Base-by-base conservation (phyloP, 1,140 invertebrate genomes). In the Drosophila asahinai region DNA sequence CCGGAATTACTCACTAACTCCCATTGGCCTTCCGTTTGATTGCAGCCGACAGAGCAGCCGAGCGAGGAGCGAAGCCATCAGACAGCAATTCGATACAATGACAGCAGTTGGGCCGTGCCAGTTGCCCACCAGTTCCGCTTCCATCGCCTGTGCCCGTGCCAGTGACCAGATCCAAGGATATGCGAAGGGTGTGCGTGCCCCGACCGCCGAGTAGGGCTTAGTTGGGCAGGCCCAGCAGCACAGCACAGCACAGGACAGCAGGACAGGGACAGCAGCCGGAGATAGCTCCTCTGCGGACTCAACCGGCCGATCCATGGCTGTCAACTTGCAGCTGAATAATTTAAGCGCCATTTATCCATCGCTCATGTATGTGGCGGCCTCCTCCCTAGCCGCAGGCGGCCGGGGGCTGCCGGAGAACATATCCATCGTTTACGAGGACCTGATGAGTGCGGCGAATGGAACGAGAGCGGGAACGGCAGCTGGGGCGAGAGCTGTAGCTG, bases 311-410 rank as follows among this genome's bases (percentile, higher is more conserved):
- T 68, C 71, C 70, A 89, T 89, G 86, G 86, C 74, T 80, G 61
- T 84, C 71, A 80, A 71, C 55, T 76, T 55, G 51, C 79, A 80
- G 61, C 68, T 77, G 82, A 55, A 90, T 66, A 79, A 75, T 73
- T 77, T 54, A 70, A 59, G 75, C 71, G 66, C 48, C 70, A 62
- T 76, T 60, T 73, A 82, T 57, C 81, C 82, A 58, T 81, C 81
- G 61, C 86, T 89, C 64, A 86, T 89, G 86, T 89, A 86, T 70
- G 79, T 89, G 75, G 86, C 86, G 40, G 77, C 75, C 33, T 80
- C 86, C 30, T 86, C 83, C 27, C 75, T 89, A 40, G 83, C 81
- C 83, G 73, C 74, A 14, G 61, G 73, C 70, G 78, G 73, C 71
- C 19, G 40, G 47, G 66, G 84, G 30, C 45, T 71, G 45, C 71